phyloP scores from a whole-genome alignment of 2,113 vertebrate genomes.

The Mustela lutreola region DNA sequence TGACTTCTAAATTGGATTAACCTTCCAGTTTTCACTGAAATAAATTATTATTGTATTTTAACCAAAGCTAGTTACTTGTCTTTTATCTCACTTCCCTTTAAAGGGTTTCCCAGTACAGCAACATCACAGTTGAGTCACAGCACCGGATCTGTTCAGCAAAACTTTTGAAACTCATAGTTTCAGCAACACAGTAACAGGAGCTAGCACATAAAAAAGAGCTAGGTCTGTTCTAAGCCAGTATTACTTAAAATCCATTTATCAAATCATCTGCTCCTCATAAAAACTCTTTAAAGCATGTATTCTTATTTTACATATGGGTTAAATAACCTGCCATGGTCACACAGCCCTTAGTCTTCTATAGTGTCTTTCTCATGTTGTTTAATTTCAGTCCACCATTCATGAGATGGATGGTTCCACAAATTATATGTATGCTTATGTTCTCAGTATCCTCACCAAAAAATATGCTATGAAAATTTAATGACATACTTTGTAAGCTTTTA shows the following conservation, averaged over 20 bases:
- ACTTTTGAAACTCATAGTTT: slow-evolving; percentile 1
- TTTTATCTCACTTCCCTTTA: slow-evolving; percentile 13
- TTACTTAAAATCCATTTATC: not conserved
- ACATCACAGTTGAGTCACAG: not conserved
- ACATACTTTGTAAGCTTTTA: slow-evolving; percentile 6
- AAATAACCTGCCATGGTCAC: not conserved
- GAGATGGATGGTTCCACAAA: not conserved
- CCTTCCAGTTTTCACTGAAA: slow-evolving; percentile 30
- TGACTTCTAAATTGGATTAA: slow-evolving; percentile 36
- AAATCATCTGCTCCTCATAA: slow-evolving; percentile 40
- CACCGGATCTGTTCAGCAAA: not conserved
- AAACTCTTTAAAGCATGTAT: not conserved
- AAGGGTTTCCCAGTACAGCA: not conserved
- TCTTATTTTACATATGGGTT: slow-evolving; percentile 75
- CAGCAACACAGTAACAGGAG: not conserved
- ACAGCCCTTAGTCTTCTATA: not conserved
- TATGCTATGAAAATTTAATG: not conserved
- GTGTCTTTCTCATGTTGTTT: not conserved
- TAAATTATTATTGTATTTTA: slow-evolving; percentile 25
- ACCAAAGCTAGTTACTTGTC: not conserved
- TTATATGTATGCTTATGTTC: not conserved
- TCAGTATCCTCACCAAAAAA: slow-evolving; percentile 13
- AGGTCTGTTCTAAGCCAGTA: not conserved
- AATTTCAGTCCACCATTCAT: not conserved
- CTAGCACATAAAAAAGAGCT: not conserved